phyloP scores from a whole-genome alignment of 2,797 vertebrate genomes.

The Melanotaenia pygmaea region DNA sequence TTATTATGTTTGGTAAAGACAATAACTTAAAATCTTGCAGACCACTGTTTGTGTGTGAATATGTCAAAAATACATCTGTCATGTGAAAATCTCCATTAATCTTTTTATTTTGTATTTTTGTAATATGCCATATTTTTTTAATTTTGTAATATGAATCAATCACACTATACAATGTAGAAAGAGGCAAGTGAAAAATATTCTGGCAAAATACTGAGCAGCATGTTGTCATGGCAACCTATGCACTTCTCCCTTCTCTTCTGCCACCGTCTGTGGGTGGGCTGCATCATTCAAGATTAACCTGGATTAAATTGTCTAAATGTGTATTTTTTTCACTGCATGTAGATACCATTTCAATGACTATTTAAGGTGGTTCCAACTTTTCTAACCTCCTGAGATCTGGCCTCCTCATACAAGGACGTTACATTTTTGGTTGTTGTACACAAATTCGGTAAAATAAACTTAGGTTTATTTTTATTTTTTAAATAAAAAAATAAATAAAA shows the following conservation, averaged over 20 bases:
- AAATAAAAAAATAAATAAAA: no score
- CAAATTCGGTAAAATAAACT: no score
- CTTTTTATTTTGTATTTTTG: neutral
- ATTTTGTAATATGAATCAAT: neutral
- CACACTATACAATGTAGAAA: neutral
- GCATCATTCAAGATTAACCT: constrained; percentile 43
- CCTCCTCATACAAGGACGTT: no score
- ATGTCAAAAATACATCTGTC: neutral
- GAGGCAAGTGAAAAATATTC: constrained; percentile 29
- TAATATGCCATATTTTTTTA: neutral
- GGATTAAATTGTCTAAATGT: constrained; percentile 26
- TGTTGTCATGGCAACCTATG: constrained; percentile 53
- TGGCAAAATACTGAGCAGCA: constrained; percentile 44
- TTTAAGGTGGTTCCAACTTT: no score
- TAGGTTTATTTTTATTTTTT: no score
- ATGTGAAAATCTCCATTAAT: no score
- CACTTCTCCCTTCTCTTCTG: constrained; percentile 31
- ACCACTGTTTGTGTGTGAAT: neutral
- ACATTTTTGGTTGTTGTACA: no score
- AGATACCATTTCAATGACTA: no score
- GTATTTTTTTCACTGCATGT: neutral
- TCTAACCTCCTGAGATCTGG: no score
- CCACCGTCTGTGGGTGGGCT: constrained; percentile 45
- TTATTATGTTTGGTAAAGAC: no score
- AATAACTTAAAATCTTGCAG: no score